Conservation (phyloP, 2,113 vertebrate genomes). For the Oncorhynchus nerka region DNA sequence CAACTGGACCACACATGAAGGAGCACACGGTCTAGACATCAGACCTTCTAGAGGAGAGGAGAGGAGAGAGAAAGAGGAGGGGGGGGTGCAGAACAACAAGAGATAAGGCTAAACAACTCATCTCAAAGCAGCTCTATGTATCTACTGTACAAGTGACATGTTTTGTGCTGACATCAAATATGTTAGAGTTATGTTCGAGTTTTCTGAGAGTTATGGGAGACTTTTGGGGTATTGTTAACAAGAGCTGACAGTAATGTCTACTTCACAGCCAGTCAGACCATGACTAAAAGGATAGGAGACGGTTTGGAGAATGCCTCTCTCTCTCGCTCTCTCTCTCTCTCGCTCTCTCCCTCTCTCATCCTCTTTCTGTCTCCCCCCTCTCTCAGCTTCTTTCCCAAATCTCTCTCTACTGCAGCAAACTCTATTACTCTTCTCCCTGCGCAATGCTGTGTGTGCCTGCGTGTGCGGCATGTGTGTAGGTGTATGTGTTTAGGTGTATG, state of each 20-base stretch:
- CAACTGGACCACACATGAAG: constrained; percentile 67
- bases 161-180: not conserved
- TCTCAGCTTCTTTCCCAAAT: not conserved
- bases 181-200: not conserved
- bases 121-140: too few species aligned
- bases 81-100: not conserved
- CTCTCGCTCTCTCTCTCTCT: too few species aligned
- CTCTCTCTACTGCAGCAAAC: constrained; percentile 1
- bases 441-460: not conserved
- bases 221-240: constrained; percentile 13
- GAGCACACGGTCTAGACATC: constrained; percentile 69
- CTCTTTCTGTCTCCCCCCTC: not conserved
- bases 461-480: too few species aligned
- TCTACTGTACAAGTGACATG: not conserved
- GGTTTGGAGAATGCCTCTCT: too few species aligned
- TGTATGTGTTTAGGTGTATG: too few species aligned
- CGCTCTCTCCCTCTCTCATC: not conserved
- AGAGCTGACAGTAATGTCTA: constrained; percentile 32
- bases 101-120: not conserved
- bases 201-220: not conserved
- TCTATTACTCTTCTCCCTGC: not conserved
- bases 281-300: constrained; percentile 42
- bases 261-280: constrained; percentile 47
- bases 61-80: not conserved
- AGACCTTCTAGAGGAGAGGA: constrained; percentile 70